Base-by-base conservation (phyloP, 2,113 vertebrate genomes). In the Ailuropoda melanoleuca region DNA sequence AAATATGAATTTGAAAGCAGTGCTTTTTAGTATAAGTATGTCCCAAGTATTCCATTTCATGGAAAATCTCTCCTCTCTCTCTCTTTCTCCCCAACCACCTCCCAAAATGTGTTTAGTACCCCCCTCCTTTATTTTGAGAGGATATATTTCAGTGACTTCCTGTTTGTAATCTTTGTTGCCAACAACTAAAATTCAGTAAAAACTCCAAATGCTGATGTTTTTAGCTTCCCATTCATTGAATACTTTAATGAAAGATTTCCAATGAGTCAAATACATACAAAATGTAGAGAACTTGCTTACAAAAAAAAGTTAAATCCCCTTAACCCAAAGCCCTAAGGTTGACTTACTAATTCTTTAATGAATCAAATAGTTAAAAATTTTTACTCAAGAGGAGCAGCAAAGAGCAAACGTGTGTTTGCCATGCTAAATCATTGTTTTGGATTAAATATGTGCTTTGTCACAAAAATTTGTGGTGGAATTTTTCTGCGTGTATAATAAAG, bases 1-100 rank as follows among this genome's bases (percentile, higher is more conserved):
- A 66, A 91, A 64, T 92, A 39, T 93, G 31, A 77, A 77, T 92
- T 94, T 66, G 37, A 93, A 10, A 34, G 15, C n/a, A 72, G 18
- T 68, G n/a, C 78, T 85, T 72, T 97, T 85, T 88, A 87, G 34
- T 43, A n/a, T 95, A 55, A 77, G 5, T 72, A 43, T 95, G 43
- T 64, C 34, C 21, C 21, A 92, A 86, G 14, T 74, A 86, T 80
- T 58, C 53, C 37, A 86, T 68, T 56, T 56, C 58, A 93, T 8
- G 6, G 18, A 68, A 55, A 88, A 55, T 37, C 21, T 62, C n/a
- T 50, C 31, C 8, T 68, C 26, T 64, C 15, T 56, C 29, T 24
- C 10, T 66, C 66, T 34, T 34, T 15, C 26, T 18, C 5, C 8
- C 9, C 4, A 37, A 34, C 46, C 26, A 60, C 8, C 46, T 50